phyloP scores from a whole-genome alignment of 1,140 invertebrate species.

The Lordiphosa mommai region DNA sequence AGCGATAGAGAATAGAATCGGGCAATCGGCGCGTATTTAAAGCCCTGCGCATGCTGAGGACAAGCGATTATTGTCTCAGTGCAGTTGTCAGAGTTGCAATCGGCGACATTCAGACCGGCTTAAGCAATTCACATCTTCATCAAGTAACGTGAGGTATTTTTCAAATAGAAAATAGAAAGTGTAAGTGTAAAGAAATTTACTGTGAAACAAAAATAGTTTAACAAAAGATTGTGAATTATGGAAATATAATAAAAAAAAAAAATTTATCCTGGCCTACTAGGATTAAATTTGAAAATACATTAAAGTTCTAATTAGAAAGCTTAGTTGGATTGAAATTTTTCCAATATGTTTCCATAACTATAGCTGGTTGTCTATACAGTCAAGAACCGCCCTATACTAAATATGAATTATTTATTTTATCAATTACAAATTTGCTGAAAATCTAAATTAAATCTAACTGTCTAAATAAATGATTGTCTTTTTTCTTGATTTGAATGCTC shows the following conservation, averaged over 20 bases:
- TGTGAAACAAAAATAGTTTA: neutral
- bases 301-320: too few relatives aligned
- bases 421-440: too few relatives aligned
- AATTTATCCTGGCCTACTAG: too few relatives aligned
- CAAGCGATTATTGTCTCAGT: slow-evolving; percentile 44
- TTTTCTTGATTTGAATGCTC: too few relatives aligned
- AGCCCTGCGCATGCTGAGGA: neutral
- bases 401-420: too few relatives aligned
- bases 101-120: slow-evolving; percentile 22
- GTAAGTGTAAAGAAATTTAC: neutral
- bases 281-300: too few relatives aligned
- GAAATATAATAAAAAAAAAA: neutral
- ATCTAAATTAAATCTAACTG: too few relatives aligned
- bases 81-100: slow-evolving; percentile 27
- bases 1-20: neutral
- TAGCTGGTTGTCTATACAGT: too few relatives aligned
- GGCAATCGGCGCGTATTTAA: slow-evolving; percentile 25
- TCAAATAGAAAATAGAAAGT: slow-evolving; percentile 26
- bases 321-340: too few relatives aligned
- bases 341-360: too few relatives aligned
- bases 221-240: neutral
- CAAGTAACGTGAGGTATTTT: neutral
- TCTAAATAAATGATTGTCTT: too few relatives aligned
- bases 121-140: slow-evolving; percentile 26
- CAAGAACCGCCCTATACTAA: too few relatives aligned